These are phyloP conservation scores for Nesogale talazaci DNA, from an alignment of 2,113 vertebrate species.

Conservation along the genomic window DNA sequence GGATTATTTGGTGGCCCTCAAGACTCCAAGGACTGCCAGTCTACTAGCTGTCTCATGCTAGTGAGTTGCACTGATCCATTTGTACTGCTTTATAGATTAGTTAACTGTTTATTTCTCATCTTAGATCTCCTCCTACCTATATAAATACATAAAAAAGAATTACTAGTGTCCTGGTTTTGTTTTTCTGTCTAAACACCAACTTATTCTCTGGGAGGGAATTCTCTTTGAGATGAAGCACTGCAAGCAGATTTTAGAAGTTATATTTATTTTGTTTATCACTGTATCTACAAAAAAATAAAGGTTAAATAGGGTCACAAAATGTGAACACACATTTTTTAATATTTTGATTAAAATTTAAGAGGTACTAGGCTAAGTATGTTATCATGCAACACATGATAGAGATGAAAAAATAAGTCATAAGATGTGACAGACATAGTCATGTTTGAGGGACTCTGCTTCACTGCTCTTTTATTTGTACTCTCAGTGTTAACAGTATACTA, in stretches of 20 bases:
- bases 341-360: background rate
- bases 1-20: too few species aligned
- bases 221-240: background rate
- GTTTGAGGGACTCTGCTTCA: background rate
- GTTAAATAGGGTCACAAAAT: background rate
- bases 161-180: too few species aligned
- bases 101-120: too few species aligned
- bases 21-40: too few species aligned
- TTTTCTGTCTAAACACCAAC: too few species aligned
- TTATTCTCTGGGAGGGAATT: background rate
- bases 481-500: too few species aligned
- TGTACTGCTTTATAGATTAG: too few species aligned
- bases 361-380: background rate
- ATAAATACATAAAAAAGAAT: too few species aligned
- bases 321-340: background rate
- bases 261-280: background rate
- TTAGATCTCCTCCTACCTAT: too few species aligned
- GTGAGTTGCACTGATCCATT: too few species aligned
- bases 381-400: background rate
- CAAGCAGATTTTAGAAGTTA: background rate
- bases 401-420: background rate
- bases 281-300: background rate
- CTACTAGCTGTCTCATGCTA: too few species aligned
- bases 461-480: background rate
- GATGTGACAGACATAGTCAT: rapidly evolving